A percentile compares a stretch with the other conserved stretches of the same genome.
phyloP scores from a whole-genome alignment of 1,140 invertebrate species.

The Brachionus calyciflorus region DNA sequence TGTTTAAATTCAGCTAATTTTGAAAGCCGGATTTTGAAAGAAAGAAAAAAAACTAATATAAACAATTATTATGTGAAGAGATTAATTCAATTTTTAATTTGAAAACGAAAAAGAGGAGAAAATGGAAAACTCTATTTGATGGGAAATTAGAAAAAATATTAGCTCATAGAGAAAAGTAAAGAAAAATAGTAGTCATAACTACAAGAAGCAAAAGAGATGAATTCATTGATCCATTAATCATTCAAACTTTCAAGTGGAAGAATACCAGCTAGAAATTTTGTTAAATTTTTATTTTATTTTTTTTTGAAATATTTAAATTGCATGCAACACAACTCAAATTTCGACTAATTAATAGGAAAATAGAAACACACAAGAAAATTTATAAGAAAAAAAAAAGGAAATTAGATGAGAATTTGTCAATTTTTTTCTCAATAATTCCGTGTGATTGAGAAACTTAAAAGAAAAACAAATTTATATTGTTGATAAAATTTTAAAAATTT shows the following conservation, averaged over 20 bases:
- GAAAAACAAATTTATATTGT: background rate
- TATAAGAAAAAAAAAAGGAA: conserved; percentile 50
- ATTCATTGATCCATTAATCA: conserved; percentile 34
- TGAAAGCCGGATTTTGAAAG: background rate
- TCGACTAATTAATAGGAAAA: too few relatives aligned
- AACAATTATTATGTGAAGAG: conserved; percentile 9
- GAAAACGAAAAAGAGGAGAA: background rate
- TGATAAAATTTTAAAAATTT: too few relatives aligned
- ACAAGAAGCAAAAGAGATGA: conserved; percentile 20
- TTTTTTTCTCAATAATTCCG: too few relatives aligned
- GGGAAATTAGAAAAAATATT: conserved; percentile 22
- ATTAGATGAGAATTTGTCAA: conserved; percentile 50
- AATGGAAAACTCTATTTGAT: background rate
- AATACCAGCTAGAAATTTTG: background rate
- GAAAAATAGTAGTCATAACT: conserved; percentile 27
- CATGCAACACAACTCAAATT: too few relatives aligned
- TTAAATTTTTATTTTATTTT: background rate
- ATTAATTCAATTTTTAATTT: background rate
- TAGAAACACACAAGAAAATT: background rate
- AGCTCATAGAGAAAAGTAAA: background rate
- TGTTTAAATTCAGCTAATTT: background rate
- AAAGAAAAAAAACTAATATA: background rate
- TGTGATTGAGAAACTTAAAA: background rate
- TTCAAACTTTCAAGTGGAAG: conserved; percentile 32
- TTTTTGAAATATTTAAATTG: too few relatives aligned